These are phyloP conservation scores for Synergus itoensis DNA, from an alignment of 2,888 invertebrate genomes.

Conservation along the genomic window DNA sequence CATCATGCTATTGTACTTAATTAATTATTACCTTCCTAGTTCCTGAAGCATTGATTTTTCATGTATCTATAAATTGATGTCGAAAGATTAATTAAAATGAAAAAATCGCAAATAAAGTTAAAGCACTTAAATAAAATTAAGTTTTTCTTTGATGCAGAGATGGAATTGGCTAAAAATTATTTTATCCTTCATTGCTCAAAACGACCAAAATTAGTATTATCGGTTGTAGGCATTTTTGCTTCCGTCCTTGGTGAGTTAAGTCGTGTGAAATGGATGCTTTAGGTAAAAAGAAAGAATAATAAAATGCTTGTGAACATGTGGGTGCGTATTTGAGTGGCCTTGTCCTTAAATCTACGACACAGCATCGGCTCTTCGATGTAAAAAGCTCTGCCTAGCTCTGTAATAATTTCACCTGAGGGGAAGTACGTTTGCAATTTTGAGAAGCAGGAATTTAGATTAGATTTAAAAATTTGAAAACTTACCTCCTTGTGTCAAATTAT, in stretches of 20 bases:
- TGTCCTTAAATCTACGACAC: conserved; percentile 71
- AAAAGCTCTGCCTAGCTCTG: conserved; percentile 53
- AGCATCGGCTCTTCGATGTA: conserved; percentile 62
- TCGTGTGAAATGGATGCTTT: neutral
- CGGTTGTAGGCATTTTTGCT: neutral
- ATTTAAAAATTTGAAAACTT: neutral
- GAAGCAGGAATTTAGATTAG: neutral
- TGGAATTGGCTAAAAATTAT: neutral
- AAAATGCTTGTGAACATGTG: neutral
- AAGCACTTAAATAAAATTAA: neutral
- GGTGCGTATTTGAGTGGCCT: conserved; percentile 70
- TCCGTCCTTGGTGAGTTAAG: no score
- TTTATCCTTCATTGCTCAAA: neutral
- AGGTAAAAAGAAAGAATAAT: neutral
- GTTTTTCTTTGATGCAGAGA: neutral
- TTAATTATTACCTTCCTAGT: neutral
- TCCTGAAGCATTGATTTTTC: neutral
- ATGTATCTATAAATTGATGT: neutral
- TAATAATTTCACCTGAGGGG: conserved; percentile 12
- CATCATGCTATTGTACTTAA: conserved; percentile 8
- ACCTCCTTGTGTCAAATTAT: conserved; percentile 45
- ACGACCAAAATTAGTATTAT: no score
- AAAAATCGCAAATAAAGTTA: neutral
- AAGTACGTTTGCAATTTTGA: neutral
- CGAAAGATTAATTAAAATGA: neutral